Evolutionary conservation across 2,888 invertebrate genomes (phyloP).

Genomic region (Lycia hirtaria): DNA sequence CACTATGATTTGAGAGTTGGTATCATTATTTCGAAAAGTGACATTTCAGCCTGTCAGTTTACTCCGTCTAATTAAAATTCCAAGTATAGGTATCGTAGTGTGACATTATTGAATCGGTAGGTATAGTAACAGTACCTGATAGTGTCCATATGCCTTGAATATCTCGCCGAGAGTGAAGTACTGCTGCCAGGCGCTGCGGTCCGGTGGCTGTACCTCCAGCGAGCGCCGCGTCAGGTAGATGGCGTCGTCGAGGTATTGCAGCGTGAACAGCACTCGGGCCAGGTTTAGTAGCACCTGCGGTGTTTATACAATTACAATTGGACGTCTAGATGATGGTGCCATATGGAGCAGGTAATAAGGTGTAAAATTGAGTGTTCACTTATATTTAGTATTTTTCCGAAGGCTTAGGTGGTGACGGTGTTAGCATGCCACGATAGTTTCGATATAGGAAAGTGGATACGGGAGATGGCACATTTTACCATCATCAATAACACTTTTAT

Average conservation of each 20-base stretch:
- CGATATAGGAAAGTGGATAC: too few species aligned
- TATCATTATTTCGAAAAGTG: too few species aligned
- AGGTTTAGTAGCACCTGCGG: slow-evolving; percentile 90
- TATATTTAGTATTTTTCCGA: neutral
- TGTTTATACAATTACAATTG: neutral
- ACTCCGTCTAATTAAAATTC: too few species aligned
- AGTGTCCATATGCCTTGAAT: slow-evolving; percentile 95
- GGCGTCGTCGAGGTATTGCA: slow-evolving; percentile 95
- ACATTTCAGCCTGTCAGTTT: too few species aligned
- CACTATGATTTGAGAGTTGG: too few species aligned
- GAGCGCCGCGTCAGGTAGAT: slow-evolving; percentile 94
- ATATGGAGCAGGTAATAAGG: neutral
- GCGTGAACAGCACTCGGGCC: slow-evolving; percentile 92
- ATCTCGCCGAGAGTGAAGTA: slow-evolving; percentile 96
- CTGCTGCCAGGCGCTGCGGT: slow-evolving; percentile 95
- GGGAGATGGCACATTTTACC: too few species aligned
- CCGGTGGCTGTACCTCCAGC: slow-evolving; percentile 93
- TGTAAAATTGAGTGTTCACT: neutral
- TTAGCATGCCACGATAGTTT: too few species aligned
- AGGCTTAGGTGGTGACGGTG: too few species aligned
- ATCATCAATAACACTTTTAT: too few species aligned
- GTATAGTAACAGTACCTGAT: slow-evolving; percentile 70
- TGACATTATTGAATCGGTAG: too few species aligned
- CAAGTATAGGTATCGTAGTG: too few species aligned
- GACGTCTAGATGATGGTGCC: neutral